Evolutionary conservation across 2,888 invertebrate genomes (phyloP), one percentile per base, ranked within the genome.

Genomic region (Nemotelus nigrinus): DNA sequence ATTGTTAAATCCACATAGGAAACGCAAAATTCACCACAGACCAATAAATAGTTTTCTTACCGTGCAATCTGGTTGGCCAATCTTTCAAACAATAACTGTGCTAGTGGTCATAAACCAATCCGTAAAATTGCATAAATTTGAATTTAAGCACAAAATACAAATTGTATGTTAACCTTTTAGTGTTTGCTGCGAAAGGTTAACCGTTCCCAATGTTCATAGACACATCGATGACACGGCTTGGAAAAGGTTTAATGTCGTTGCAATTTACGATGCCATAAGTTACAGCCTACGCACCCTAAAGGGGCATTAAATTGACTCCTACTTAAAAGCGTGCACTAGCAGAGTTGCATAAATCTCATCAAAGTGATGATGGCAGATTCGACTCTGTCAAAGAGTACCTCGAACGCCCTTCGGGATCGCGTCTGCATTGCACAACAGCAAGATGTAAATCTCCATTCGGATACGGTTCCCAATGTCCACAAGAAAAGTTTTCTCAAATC

Each of bases 331-430:
- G 53, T 53, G 6, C 10, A 53, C 10, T 58, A 58, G 25, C 58
- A 5, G 25, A 41, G 7, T 53, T 70, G 43, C 70, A 70, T 70
- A 55, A 70, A 68, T 70, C 55, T 53, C 70, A 70, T 70, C 70
- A 70, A 55, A 6, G 53, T 55, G 70, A 70, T 70, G 53, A 43
- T 70, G 55, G 44, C 70, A 55, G 81, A 80, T 81, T 80, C 80
- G 80, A 79, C 77, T 77, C 81, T 81, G 81, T 81, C 81, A 81
- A 81, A 81, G 80, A 79, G 81, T 80, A 80, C 80, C 80, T 80
- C 78, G 78, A 79, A 80, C 80, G 81, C 78, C 71, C 79, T 80
- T 80, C 80, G 80, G 80, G 80, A 80, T 80, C 79, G 68, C 77
- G 77, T 77, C 74, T 75, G 71, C 79, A 57, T 63, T 75, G 70